Evolutionary conservation across 2,888 invertebrate species (phyloP).

Genomic region (Amorpha juglandis): DNA sequence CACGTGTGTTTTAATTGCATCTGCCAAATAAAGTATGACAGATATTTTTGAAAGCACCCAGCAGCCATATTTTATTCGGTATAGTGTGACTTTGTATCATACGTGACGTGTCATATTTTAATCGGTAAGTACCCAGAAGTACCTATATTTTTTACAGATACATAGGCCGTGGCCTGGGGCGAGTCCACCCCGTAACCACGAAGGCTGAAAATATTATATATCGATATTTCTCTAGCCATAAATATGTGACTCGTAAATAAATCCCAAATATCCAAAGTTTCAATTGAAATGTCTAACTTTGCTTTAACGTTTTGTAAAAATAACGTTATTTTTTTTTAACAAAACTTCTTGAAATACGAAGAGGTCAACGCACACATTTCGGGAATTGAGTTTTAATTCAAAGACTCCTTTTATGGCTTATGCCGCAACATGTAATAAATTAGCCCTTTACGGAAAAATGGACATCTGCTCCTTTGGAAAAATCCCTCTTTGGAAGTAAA

Average conservation of each 20-base stretch:
- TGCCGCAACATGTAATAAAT: conserved; percentile 77
- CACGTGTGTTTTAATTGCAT: too few relatives aligned
- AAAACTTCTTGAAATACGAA: conserved; percentile 24
- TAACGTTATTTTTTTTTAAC: conserved; percentile 12
- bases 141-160: too few relatives aligned
- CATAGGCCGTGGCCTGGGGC: too few relatives aligned
- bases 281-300: conserved; percentile 21
- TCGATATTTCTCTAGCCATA: neutral
- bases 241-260: conserved; percentile 17
- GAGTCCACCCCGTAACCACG: too few relatives aligned
- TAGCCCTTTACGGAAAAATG: conserved; percentile 77
- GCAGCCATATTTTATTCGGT: too few relatives aligned
- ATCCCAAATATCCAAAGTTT: neutral
- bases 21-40: too few relatives aligned
- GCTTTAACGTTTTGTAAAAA: conserved; percentile 1
- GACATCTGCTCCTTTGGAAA: conserved; percentile 77
- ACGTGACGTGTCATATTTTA: too few relatives aligned
- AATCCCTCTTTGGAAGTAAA: conserved; percentile 76
- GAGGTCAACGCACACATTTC: conserved; percentile 66
- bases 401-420: conserved; percentile 68
- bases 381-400: conserved; percentile 68
- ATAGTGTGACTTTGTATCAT: too few relatives aligned
- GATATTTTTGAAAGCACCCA: too few relatives aligned
- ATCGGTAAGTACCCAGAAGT: too few relatives aligned
- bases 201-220: too few relatives aligned